A percentile compares a stretch with the other conserved stretches of the same genome.
These are phyloP conservation scores for Matsumurasca onukii DNA, from an alignment of 1,140 invertebrate genomes.

Conservation along the genomic window DNA sequence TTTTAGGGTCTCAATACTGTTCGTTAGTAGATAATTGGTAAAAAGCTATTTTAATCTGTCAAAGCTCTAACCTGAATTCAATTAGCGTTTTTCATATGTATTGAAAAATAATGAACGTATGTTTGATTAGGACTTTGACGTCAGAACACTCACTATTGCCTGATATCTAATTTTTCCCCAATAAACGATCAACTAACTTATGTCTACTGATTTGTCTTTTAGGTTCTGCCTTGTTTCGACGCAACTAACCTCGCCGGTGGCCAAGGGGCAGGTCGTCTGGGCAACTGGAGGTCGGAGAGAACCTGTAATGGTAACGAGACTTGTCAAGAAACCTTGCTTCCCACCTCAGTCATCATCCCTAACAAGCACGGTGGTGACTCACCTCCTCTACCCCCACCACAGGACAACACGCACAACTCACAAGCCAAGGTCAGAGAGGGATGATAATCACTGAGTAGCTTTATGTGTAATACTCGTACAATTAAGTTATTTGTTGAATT, in stretches of 20 bases:
- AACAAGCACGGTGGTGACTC: slow-evolving; percentile 15
- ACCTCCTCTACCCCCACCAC: background rate
- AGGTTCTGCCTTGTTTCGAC: slow-evolving; percentile 72
- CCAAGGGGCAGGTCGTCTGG: slow-evolving; percentile 47
- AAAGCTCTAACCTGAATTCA: no score
- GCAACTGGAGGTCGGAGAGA: slow-evolving; percentile 57
- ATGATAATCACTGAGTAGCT: background rate
- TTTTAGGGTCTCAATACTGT: no score
- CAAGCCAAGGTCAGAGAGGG: background rate
- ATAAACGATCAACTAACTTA: background rate
- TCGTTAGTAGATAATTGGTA: no score
- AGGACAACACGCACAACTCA: no score
- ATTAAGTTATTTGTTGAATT: background rate
- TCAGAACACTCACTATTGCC: no score
- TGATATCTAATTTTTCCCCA: no score
- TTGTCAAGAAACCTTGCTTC: slow-evolving; percentile 66
- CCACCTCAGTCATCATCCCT: slow-evolving; percentile 45
- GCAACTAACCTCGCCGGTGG: slow-evolving; percentile 46
- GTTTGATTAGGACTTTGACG: no score
- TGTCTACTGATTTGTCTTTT: slow-evolving; percentile 36
- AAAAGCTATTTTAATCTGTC: no score
- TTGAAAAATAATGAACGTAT: no score
- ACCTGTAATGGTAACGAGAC: slow-evolving; percentile 75
- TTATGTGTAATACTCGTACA: background rate
- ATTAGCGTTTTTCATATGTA: no score